These are phyloP conservation scores for Argya squamiceps DNA, from an alignment of 2,797 vertebrate species.

Conservation along the genomic window DNA sequence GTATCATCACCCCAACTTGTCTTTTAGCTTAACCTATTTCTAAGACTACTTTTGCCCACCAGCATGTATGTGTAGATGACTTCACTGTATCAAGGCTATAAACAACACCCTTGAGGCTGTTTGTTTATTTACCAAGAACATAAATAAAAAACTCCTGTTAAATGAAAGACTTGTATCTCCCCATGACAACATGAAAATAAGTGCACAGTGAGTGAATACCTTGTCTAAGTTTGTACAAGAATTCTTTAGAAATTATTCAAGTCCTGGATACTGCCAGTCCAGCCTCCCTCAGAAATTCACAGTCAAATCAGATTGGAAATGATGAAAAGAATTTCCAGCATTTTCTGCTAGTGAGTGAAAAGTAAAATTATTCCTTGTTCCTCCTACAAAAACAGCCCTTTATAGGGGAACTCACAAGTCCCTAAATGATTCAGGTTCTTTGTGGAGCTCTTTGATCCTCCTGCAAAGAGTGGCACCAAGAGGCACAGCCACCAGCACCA, in stretches of 20 bases:
- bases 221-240: neutral
- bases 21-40: neutral
- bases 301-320: neutral
- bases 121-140: neutral
- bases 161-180: neutral
- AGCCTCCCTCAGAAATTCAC: neutral
- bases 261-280: neutral
- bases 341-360: neutral
- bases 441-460: neutral
- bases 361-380: neutral
- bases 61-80: neutral
- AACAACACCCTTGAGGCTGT: neutral
- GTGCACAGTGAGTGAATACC: neutral
- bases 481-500: neutral
- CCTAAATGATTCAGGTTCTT: neutral
- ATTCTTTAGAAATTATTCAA: neutral
- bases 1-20: neutral
- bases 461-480: fast-evolving
- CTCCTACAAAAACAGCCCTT: neutral
- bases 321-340: neutral
- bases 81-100: neutral
- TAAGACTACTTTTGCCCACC: neutral
- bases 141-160: neutral
- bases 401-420: neutral
- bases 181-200: neutral